Evolutionary conservation across 2,113 vertebrate species (phyloP).

Genomic region (Bagarius yarrelli): DNA sequence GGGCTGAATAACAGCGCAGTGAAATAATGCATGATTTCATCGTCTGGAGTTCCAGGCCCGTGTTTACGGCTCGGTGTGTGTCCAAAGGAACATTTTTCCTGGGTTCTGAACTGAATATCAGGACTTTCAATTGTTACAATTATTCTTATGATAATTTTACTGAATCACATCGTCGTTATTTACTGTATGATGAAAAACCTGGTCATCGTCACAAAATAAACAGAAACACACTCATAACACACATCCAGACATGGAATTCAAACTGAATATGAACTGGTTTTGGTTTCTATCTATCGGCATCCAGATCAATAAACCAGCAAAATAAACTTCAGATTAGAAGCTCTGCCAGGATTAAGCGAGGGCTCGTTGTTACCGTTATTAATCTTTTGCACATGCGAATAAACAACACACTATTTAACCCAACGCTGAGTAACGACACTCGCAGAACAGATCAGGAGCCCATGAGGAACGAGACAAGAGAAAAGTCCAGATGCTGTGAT

Average conservation of each 20-base stretch:
- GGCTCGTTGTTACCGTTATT: neutral
- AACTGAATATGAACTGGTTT: neutral
- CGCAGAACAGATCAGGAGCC: neutral
- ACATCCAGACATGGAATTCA: no score
- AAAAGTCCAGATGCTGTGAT: neutral
- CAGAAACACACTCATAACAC: neutral
- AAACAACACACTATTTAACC: neutral
- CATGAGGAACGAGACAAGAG: neutral
- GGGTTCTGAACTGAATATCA: neutral
- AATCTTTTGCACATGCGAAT: neutral
- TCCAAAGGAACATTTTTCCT: neutral
- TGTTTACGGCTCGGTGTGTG: neutral
- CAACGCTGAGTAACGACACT: neutral
- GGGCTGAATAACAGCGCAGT: conserved; percentile 16
- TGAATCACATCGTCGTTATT: neutral
- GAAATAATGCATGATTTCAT: conserved; percentile 40
- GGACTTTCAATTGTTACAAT: neutral
- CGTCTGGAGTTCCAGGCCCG: conserved; percentile 2
- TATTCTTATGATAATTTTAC: no score
- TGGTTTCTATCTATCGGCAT: neutral
- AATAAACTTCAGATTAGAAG: conserved; percentile 9
- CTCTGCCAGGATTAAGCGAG: neutral
- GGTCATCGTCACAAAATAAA: neutral
- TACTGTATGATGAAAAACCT: neutral
- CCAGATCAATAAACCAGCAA: neutral